These are phyloP conservation scores for Tetramorium parvispinum DNA, from an alignment of 1,140 invertebrate species.

Conservation along the genomic window DNA sequence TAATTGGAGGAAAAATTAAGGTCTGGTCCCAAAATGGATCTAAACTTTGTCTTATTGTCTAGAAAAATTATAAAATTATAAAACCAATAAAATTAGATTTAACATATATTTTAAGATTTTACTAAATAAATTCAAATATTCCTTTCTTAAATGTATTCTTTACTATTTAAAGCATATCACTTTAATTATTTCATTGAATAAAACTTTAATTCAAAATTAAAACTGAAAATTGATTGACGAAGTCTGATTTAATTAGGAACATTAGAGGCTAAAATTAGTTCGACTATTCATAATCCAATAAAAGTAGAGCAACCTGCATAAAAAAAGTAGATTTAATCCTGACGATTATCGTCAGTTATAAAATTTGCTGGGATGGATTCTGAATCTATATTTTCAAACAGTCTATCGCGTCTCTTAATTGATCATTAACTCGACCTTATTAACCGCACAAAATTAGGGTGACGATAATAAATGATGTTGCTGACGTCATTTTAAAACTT, in stretches of 20 bases:
- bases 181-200: background rate
- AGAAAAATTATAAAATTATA: constrained; percentile 15
- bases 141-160: background rate
- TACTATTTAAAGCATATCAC: background rate
- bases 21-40: constrained; percentile 88
- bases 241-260: background rate
- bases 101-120: background rate
- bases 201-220: background rate
- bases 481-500: background rate
- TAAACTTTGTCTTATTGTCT: constrained; percentile 83
- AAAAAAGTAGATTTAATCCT: background rate
- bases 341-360: background rate
- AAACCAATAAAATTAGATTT: background rate
- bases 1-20: constrained; percentile 84
- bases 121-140: background rate
- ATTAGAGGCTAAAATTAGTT: background rate
- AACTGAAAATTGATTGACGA: background rate
- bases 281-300: background rate
- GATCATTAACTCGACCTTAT: background rate
- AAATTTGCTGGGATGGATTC: background rate
- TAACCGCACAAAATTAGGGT: background rate
- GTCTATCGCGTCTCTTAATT: background rate
- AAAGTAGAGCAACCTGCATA: background rate
- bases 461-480: background rate
- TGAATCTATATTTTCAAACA: background rate